Evolutionary conservation across 2,797 vertebrate genomes (phyloP), one percentile per base, ranked within the genome.

Genomic region (Poecilia wingei): DNA sequence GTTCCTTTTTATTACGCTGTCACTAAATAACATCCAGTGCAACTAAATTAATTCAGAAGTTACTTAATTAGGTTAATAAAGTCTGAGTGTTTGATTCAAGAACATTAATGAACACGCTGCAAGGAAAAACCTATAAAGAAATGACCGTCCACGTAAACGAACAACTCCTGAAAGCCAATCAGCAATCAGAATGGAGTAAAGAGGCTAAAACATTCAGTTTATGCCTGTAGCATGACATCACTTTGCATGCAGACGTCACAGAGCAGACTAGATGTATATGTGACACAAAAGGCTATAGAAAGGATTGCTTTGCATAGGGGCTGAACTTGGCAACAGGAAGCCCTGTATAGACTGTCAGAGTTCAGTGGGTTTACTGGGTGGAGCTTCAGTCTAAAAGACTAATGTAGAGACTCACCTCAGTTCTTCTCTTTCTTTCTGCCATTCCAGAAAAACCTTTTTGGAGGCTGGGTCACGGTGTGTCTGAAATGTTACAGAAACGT

Each of bases 361-460:
- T n/a, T 45, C 39, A 28, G 49, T 6, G 9, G 39, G 39, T 51
- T 74, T 49, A 18, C 3, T 55, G 72, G 71, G 79, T 41, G 45
- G 39, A 18, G 74, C 33, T 55, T 31, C 12, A 20, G 12, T 61
- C 4, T 55, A 43, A 43, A 59, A 80, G 8, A 2, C 25, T 57
- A 6, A 33, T 49, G 59, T 13, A 64, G 47, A 46, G 36, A 81
- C 88, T 91, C 57, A 96, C 97, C 95, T 93, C 72, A 97, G 95
- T 81, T 97, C 97, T 55, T 97, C 96, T 75, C 97, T 91, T 85
- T 97, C 97, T 46, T 95, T 96, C 83, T 96, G 92, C 97, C 97
- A 97, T 80, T 97, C 96, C 82, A 94, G 86, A 74, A 97, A 92
- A 82, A 97, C 93, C 55, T 93, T 84, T 86, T 93, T 94, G 12